Conservation (phyloP, 2,113 vertebrate species). For the Todiramphus saurophagus region DNA sequence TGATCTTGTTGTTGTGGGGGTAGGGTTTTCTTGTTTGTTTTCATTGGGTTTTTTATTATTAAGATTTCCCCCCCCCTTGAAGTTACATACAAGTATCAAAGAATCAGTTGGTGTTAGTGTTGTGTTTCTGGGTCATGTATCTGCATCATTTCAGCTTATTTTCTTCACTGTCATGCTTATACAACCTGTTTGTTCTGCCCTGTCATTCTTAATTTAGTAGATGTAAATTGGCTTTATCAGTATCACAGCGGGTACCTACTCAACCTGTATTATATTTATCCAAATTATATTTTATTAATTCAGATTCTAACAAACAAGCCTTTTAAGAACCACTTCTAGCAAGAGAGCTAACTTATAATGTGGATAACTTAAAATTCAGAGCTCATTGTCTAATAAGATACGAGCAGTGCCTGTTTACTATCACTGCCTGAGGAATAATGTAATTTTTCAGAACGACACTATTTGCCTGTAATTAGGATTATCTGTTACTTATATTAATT, state of each 20-base stretch:
- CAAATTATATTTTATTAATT: slow-evolving; percentile 3
- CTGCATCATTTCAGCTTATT: not conserved
- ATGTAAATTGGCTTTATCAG: not conserved
- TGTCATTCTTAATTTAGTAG: slow-evolving; percentile 7
- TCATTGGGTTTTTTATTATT: not conserved
- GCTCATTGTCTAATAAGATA: not conserved
- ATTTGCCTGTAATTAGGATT: not conserved
- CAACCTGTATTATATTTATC: not conserved
- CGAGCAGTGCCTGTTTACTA: not conserved
- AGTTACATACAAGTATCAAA: not conserved
- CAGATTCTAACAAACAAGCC: not conserved
- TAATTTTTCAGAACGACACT: not conserved
- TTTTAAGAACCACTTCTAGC: slow-evolving; percentile 10
- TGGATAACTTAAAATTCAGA: not conserved
- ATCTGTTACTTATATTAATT: not conserved
- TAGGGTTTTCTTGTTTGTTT: too few species aligned
- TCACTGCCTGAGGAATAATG: not conserved
- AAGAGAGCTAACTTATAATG: not conserved
- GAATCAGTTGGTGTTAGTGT: not conserved
- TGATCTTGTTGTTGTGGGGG: not conserved
- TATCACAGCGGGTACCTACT: not conserved
- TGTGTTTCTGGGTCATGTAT: not conserved
- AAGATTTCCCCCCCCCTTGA: not conserved
- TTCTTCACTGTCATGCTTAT: not conserved
- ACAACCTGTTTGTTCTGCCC: slow-evolving; percentile 6